Base-by-base conservation (phyloP, 2,797 vertebrate species). In the Pangasius mekongensis region DNA sequence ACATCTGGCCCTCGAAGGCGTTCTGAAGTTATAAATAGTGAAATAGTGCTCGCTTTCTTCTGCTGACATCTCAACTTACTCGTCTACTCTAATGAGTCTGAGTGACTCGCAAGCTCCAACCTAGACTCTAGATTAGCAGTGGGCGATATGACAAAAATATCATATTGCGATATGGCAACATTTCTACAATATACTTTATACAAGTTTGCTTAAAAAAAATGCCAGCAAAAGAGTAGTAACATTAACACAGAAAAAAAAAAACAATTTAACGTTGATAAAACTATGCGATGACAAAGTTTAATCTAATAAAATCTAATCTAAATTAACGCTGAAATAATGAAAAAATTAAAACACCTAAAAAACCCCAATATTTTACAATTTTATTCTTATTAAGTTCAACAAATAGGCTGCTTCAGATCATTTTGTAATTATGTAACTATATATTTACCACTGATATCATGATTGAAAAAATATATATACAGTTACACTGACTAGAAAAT, bases 1-100 rank as follows among this genome's bases (percentile, higher is more conserved):
- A 88, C 83, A 67, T 81, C 77, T 62, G 74, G 54, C 36, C 60
- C 82, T 62, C 2, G 83, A 30, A 73, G n/a, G 36, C 58, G 11
- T 77, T 54, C 27, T 36, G 20, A 80, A 60, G 76, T 52, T 69
- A 71, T 71, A 52, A 85, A 80, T 67, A 30, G n/a, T n/a, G 33
- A 52, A 85, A 80, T 67, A 30, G n/a, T n/a, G 33, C 58, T 20
- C 22, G 33, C 39, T 58, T 71, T 49, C 64, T 60, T 80, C 64
- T 33, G 33, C 24, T 27, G 49, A 56, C 83, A 56, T 85, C 66
- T 39, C 20, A 11, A 85, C 18, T 85, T 69, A n/a, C 5, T 16
- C 83, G 3, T 58, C 13, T 60, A 49, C 24, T 80, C 27, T 60
- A 24, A 85, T 27, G 49, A 30, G 62, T 49, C 27, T 11, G 62